Conservation (phyloP, 2,888 invertebrate species). For the Drosophila emarginata region DNA sequence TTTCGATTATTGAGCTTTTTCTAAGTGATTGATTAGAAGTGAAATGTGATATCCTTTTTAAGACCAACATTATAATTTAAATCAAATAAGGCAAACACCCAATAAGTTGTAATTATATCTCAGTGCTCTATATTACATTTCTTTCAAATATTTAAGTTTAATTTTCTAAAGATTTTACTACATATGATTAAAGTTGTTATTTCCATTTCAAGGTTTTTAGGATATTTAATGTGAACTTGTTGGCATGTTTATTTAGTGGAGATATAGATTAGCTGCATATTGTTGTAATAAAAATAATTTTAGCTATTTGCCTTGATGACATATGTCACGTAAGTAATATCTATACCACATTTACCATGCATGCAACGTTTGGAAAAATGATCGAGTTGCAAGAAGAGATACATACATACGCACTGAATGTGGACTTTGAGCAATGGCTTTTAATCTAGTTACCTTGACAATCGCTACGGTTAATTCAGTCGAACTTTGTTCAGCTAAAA, state of each 20-base stretch:
- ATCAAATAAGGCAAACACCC: too few relatives aligned
- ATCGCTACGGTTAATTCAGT: slow-evolving; percentile 8
- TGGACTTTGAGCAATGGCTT: background rate
- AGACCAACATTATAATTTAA: too few relatives aligned
- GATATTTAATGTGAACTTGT: background rate
- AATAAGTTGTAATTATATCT: background rate
- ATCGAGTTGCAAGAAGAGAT: too few relatives aligned
- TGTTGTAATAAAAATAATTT: background rate
- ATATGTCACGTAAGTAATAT: background rate
- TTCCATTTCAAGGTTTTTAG: too few relatives aligned
- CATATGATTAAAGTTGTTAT: too few relatives aligned
- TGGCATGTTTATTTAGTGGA: background rate
- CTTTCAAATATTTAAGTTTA: background rate
- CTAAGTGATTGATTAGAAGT: too few relatives aligned
- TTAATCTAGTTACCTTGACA: background rate
- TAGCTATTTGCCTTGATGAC: background rate
- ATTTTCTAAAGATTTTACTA: background rate
- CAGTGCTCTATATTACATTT: background rate
- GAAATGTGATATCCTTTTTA: too few relatives aligned
- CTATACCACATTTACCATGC: background rate
- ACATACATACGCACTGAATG: background rate
- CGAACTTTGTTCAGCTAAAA: slow-evolving; percentile 15
- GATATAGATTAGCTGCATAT: slow-evolving; percentile 6
- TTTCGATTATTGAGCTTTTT: too few relatives aligned
- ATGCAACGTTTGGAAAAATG: background rate